Percentiles rank a stretch among this genome's conserved stretches.
These are phyloP conservation scores for Agrotis puta DNA, from an alignment of 2,888 invertebrate species.

Conservation along the genomic window DNA sequence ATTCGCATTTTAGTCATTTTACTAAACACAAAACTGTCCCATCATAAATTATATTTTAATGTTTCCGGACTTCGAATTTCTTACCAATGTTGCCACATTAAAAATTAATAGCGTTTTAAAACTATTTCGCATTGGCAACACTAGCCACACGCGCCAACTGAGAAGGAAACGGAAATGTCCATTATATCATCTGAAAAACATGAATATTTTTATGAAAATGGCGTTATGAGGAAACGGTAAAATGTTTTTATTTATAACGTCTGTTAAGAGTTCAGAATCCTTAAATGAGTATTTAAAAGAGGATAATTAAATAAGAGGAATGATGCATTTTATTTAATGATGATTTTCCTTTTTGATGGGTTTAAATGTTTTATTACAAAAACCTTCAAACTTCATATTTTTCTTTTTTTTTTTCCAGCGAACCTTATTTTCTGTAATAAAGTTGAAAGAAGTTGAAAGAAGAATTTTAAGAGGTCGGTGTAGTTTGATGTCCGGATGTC, in stretches of 20 bases:
- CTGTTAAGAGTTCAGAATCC: conserved; percentile 47
- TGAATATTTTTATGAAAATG: conserved; percentile 80
- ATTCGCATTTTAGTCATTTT: conserved; percentile 86
- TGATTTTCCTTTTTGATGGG: not conserved
- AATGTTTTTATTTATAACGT: conserved; percentile 79
- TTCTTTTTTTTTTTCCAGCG: too few species aligned
- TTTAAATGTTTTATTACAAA: too few species aligned
- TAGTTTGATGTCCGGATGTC: too few species aligned
- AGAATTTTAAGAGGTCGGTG: too few species aligned
- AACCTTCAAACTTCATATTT: too few species aligned
- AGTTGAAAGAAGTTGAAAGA: too few species aligned
- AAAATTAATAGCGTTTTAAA: conserved; percentile 88
- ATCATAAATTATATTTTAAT: conserved; percentile 88
- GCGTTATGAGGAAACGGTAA: conserved; percentile 84
- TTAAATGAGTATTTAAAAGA: conserved; percentile 56
- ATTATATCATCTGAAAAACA: conserved; percentile 86
- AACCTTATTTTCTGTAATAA: too few species aligned
- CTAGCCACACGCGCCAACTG: conserved; percentile 73
- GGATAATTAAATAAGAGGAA: conserved; percentile 42
- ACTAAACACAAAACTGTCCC: conserved; percentile 86
- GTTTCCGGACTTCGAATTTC: conserved; percentile 87
- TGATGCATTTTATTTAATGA: conserved; percentile 32
- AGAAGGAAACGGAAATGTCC: conserved; percentile 86
- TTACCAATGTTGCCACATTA: conserved; percentile 86
- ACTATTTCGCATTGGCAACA: conserved; percentile 89